Evolutionary conservation across 2,797 vertebrate genomes (phyloP), one percentile per base, ranked within the genome.

Genomic region (Poeciliopsis infans): DNA sequence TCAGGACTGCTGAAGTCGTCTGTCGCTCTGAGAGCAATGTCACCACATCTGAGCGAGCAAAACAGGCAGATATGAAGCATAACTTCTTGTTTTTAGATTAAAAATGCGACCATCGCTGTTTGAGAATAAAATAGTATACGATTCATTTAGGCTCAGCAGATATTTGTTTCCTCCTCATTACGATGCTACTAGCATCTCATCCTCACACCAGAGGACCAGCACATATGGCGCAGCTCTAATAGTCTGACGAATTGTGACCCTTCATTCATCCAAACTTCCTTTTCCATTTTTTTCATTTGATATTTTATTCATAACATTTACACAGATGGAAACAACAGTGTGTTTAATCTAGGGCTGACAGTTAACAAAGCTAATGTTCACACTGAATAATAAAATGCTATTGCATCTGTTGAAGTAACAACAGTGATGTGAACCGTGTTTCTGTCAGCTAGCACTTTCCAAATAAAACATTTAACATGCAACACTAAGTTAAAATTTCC

Each of bases 1-100:
- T 94, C 89, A 93, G 87, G 90, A 55, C 79, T 79, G 86, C 84
- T 85, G 84, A 78, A 83, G 81, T 88, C 84, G 86, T 81, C 89
- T 81, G 71, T 75, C 79, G 73, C 85, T 87, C 86, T 78, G 79
- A 86, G 80, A 86, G 61, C 16, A 28, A 76, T 28, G 91, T 86
- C 89, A 43, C 82, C 76, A 68, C 80, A 85, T 91, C 83, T 78
- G 87, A 91, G 77, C 76, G 75, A 10, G 79, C 41, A 7, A 23
- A 77, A 66, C 61, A 59, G 47, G 66, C 64, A 70, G 10, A 49
- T 31, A 4, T 59, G n/a, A 41, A 57, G 36, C 23, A 43, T 7
- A 12, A 7, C 16, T 16, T 28, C 25, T 28, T 70, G 41, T n/a
- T 45, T 70, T 43, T 45, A 45, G 43, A 7, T 70, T 25, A 70